phyloP scores from a whole-genome alignment of 2,113 vertebrate genomes.

The Conger conger region DNA sequence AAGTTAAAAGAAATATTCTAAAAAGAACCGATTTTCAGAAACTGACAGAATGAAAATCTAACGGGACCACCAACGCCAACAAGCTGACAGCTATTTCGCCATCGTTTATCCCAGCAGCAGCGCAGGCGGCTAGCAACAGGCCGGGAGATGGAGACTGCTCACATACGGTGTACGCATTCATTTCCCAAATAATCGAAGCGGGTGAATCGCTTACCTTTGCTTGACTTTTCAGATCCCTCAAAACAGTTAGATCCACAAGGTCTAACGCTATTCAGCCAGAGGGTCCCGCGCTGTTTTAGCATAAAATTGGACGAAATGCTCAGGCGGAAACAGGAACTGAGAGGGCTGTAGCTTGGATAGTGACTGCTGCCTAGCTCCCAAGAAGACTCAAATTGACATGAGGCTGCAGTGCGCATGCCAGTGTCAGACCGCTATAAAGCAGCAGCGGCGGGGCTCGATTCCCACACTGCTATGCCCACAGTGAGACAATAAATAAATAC shows the following conservation, averaged over 20 bases:
- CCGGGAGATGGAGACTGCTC: conserved; percentile 41
- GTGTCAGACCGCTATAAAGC: conserved; percentile 38
- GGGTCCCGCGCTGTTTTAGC: conserved; percentile 25
- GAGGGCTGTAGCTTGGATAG: conserved; percentile 40
- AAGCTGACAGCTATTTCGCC: conserved; percentile 40
- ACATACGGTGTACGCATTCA: conserved; percentile 25
- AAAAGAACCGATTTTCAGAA: background rate
- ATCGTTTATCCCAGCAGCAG: conserved; percentile 24
- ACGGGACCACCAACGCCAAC: conserved; percentile 19
- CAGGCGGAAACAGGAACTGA: conserved; percentile 53
- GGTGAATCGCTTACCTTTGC: conserved; percentile 31
- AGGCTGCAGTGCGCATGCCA: conserved; percentile 49
- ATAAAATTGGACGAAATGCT: conserved; percentile 12
- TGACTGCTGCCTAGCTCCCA: conserved; percentile 36
- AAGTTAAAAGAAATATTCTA: background rate
- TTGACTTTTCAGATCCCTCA: background rate
- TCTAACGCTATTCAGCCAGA: conserved; percentile 22
- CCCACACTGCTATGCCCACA: background rate
- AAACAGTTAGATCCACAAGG: conserved; percentile 21
- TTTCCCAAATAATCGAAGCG: conserved; percentile 2
- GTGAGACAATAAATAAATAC: background rate
- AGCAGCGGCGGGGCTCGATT: background rate
- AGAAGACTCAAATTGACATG: conserved; percentile 38
- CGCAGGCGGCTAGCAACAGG: conserved; percentile 48
- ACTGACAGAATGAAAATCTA: conserved; percentile 11